Conservation (phyloP, 2,797 vertebrate species). For the Gallinago solitaria region DNA sequence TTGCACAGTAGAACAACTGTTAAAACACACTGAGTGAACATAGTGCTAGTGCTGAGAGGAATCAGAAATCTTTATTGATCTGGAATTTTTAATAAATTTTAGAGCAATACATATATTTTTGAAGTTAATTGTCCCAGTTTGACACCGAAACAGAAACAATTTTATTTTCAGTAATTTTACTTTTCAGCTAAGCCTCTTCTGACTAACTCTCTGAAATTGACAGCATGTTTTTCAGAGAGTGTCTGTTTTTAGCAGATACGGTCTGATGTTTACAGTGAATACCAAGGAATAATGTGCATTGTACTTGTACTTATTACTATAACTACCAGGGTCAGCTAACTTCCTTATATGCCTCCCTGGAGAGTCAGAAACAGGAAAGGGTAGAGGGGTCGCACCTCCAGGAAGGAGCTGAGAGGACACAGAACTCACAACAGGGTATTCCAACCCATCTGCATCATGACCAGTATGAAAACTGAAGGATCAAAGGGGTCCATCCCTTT, state of each 20-base stretch:
- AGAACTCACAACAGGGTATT: background rate
- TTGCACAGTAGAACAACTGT: background rate
- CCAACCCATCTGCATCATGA: background rate
- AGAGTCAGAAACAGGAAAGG: background rate
- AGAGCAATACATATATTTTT: background rate
- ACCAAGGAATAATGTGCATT: background rate
- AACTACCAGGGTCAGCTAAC: background rate
- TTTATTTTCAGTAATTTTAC: background rate
- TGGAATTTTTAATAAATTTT: background rate
- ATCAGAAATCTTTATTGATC: background rate
- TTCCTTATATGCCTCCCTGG: background rate
- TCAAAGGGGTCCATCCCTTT: background rate
- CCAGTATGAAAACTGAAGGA: background rate
- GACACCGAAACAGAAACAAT: background rate
- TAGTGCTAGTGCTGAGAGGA: background rate
- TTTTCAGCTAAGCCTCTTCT: background rate
- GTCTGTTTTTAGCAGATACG: background rate
- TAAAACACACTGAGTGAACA: background rate
- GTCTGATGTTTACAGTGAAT: background rate
- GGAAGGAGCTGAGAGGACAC: background rate
- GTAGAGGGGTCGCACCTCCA: background rate
- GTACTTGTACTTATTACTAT: background rate
- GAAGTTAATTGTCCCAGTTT: background rate
- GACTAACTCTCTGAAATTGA: background rate
- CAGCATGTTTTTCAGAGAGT: background rate